Base-by-base conservation (phyloP, 2,797 vertebrate species). In the Sebastes wilsoni region DNA sequence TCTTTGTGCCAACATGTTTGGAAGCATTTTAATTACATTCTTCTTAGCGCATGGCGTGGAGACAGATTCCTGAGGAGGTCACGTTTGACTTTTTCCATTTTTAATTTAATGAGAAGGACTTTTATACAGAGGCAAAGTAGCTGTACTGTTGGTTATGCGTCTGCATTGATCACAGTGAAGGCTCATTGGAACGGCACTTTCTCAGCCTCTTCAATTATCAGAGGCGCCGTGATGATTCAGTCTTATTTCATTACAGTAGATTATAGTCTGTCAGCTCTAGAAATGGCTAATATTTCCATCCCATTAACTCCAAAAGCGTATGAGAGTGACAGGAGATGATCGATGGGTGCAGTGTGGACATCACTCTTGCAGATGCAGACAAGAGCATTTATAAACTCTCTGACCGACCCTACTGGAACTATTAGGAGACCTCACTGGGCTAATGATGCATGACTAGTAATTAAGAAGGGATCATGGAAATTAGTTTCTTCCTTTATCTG, bases 391-490 rank as follows among this genome's bases (percentile, higher is more conserved):
- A 72, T 75, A 82, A 83, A 77, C 68, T 72, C 59, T 79, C 25
- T 42, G 65, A 77, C 18, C 11, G 69, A 86, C 84, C 84, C 77
- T 78, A 75, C 87, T 71, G 84, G 52, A 84, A 81, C 83, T 79
- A 84, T 87, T 83, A 90, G 79, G 49, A 80, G 75, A 85, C 82
- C 65, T 86, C 77, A 9, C 58, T 52, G 66, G 58, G 80, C 75
- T 93, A 93, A 93, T 93, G 91, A 93, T 77, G 88, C 82, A 77
- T 85, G 75, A 84, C 72, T 81, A 81, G 83, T 80, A 74, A 92
- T 93, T 87, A 91, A 87, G 79, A 71, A 75, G 81, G 59, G 70
- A 83, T 81, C 78, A 83, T 72, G 42, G 76, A 80, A 90, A 85
- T 76, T 25, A 79, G 72, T 87, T 89, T 80, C 55, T 75, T 79